Evolutionary conservation across 2,797 vertebrate species (phyloP).

Genomic region (Pseudochaenichthys georgianus): DNA sequence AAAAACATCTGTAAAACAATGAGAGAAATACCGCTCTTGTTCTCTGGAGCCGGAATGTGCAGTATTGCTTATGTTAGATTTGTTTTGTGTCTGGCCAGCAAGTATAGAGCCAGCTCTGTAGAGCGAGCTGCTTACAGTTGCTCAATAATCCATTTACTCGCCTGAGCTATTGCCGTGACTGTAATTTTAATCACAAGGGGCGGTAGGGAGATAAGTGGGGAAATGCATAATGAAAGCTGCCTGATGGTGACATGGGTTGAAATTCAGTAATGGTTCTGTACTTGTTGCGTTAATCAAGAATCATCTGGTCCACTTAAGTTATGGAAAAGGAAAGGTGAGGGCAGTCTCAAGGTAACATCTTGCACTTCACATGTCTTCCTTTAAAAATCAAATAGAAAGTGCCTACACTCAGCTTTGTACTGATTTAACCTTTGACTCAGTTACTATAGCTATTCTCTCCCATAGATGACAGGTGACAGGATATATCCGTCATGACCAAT

Average conservation of each 20-base stretch:
- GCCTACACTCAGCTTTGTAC: background rate
- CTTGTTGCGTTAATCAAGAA: constrained; percentile 54
- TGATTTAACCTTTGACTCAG: background rate
- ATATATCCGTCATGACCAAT: background rate
- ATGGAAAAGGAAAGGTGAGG: constrained; percentile 46
- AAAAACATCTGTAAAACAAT: constrained; percentile 33
- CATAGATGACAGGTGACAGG: background rate
- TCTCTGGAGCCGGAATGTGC: constrained; percentile 37
- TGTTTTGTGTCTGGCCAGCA: constrained; percentile 37
- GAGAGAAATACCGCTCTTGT: constrained; percentile 29
- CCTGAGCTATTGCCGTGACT: constrained; percentile 68
- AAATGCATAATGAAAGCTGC: constrained; percentile 58
- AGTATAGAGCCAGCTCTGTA: constrained; percentile 52
- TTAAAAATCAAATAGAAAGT: constrained; percentile 14
- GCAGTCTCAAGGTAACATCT: background rate
- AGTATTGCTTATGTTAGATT: constrained; percentile 49
- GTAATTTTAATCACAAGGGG: constrained; percentile 74
- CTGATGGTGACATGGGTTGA: constrained; percentile 57
- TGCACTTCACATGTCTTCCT: constrained; percentile 1
- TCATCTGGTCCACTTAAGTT: constrained; percentile 35
- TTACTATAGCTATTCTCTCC: background rate
- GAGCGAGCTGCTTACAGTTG: constrained; percentile 66
- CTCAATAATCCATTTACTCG: constrained; percentile 80
- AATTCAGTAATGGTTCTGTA: constrained; percentile 61
- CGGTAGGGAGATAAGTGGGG: constrained; percentile 63